Evolutionary conservation across 2,888 invertebrate genomes (phyloP).

Genomic region (Thera britannica): DNA sequence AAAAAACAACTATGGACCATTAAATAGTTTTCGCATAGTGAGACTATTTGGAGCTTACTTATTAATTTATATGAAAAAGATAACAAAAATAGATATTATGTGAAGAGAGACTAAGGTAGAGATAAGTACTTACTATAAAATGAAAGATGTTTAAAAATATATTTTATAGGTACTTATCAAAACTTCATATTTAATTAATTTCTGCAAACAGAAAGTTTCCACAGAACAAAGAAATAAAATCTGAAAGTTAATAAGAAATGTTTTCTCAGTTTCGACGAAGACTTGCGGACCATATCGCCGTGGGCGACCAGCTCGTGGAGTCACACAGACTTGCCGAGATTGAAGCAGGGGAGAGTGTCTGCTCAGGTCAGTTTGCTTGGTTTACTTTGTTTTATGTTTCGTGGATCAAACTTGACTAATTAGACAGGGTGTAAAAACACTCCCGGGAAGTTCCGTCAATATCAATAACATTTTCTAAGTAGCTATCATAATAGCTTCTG

Average conservation of each 20-base stretch:
- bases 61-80: too few species aligned
- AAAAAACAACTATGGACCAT: too few species aligned
- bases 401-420: not conserved
- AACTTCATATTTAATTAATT: not conserved
- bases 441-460: too few species aligned
- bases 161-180: not conserved
- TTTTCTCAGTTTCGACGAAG: constrained; percentile 83
- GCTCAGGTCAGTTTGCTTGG: constrained; percentile 85
- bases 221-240: constrained; percentile 3
- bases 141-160: not conserved
- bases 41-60: too few species aligned
- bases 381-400: constrained; percentile 12
- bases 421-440: not conserved
- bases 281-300: constrained; percentile 88
- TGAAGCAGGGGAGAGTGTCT: constrained; percentile 90
- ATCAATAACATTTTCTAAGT: too few species aligned
- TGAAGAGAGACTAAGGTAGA: too few species aligned
- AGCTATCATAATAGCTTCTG: too few species aligned
- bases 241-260: constrained; percentile 38
- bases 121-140: too few species aligned
- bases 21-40: too few species aligned
- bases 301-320: constrained; percentile 91
- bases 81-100: too few species aligned
- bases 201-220: not conserved
- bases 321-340: constrained; percentile 90